Conservation (phyloP, 2,113 vertebrate genomes). For the Tachysurus vachellii region DNA sequence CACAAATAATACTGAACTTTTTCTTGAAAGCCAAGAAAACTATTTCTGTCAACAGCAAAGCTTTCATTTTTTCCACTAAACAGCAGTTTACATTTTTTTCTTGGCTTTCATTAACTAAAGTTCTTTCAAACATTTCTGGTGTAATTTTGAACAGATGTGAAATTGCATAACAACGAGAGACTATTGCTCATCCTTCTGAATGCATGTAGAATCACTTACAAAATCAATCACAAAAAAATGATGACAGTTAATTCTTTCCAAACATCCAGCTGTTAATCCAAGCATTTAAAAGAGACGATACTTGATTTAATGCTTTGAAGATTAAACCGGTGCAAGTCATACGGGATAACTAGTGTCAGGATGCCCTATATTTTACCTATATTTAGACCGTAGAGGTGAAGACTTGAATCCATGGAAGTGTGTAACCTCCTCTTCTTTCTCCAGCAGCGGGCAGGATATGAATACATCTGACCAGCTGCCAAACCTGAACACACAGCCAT, state of each 20-base stretch:
- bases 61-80: not conserved
- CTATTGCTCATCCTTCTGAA: not conserved
- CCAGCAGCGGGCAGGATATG: slow-evolving; percentile 97
- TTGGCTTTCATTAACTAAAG: not conserved
- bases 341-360: not conserved
- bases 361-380: slow-evolving; percentile 42
- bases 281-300: not conserved
- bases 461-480: slow-evolving; percentile 95
- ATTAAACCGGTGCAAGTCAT: slow-evolving; percentile 21
- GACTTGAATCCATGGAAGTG: slow-evolving; percentile 82
- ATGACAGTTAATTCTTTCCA: not conserved
- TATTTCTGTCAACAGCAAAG: not conserved
- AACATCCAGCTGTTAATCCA: not conserved
- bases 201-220: not conserved
- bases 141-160: not conserved
- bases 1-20: slow-evolving; percentile 8
- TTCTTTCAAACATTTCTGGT: not conserved
- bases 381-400: slow-evolving; percentile 84
- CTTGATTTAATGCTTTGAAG: not conserved
- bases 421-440: slow-evolving; percentile 96
- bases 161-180: not conserved
- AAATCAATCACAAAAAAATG: not conserved
- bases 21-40: not conserved
- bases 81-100: not conserved
- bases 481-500: slow-evolving; percentile 74